Conservation (phyloP, 2,797 vertebrate genomes). For the Intellagama lesueurii region DNA sequence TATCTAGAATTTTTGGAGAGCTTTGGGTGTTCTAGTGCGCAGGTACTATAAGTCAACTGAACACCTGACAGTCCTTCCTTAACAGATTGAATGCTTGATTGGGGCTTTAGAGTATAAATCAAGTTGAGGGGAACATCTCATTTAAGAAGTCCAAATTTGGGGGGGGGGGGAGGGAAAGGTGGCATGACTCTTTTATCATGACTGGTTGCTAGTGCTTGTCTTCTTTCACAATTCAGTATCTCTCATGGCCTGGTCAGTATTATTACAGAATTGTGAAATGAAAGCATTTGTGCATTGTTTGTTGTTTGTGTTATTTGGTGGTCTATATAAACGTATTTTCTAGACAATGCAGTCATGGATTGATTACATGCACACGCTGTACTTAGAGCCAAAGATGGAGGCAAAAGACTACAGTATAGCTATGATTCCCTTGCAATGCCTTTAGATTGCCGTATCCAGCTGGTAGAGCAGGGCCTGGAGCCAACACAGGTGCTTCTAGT, state of each 20-base stretch:
- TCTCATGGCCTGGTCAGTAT: not conserved
- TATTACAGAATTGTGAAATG: not conserved
- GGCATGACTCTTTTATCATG: not conserved
- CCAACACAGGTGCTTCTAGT: conserved; percentile 12
- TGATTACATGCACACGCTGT: not conserved
- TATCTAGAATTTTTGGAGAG: too few relatives aligned
- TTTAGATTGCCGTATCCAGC: conserved; percentile 20
- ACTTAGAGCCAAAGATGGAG: not conserved
- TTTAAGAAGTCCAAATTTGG: not conserved
- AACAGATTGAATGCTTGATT: too few relatives aligned
- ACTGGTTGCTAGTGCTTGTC: not conserved
- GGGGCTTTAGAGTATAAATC: too few relatives aligned
- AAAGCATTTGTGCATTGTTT: conserved; percentile 7
- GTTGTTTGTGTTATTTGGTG: conserved; percentile 8
- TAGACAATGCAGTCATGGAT: not conserved
- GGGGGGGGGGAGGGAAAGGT: not conserved
- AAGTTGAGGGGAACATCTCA: not conserved
- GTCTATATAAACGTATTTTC: conserved; percentile 9
- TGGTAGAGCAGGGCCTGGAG: conserved; percentile 9
- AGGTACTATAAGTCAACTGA: too few relatives aligned
- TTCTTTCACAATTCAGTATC: not conserved
- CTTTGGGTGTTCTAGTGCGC: too few relatives aligned
- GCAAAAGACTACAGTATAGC: conserved; percentile 1
- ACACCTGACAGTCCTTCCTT: too few relatives aligned
- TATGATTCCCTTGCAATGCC: conserved; percentile 7